A percentile compares a stretch with the other conserved stretches of the same genome.
phyloP scores from a whole-genome alignment of 2,113 vertebrate genomes.

The Thamnaconus septentrionalis region DNA sequence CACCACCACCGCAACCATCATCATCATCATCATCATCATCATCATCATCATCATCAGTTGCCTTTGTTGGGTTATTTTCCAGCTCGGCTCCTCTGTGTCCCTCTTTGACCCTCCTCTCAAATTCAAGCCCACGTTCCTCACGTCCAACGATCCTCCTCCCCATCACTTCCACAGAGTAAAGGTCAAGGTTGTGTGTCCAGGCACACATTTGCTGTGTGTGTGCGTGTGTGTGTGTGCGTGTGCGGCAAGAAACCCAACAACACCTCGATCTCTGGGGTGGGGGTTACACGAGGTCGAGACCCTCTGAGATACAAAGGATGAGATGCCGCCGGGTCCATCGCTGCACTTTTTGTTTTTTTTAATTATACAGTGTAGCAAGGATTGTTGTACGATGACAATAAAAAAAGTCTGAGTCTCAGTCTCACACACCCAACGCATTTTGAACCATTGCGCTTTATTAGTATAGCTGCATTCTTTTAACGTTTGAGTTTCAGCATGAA shows the following conservation, averaged over 20 bases:
- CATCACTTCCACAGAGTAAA: slow-evolving; percentile 56
- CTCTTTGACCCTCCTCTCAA: slow-evolving; percentile 27
- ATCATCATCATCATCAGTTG: not conserved
- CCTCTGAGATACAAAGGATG: slow-evolving; percentile 18
- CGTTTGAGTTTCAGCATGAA: not conserved
- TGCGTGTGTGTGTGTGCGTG: slow-evolving; percentile 10
- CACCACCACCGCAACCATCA: not conserved
- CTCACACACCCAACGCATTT: not conserved
- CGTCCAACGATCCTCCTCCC: slow-evolving; percentile 19
- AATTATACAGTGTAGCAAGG: no score
- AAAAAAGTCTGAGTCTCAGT: no score
- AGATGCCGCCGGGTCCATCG: slow-evolving; percentile 3
- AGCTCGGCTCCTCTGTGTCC: slow-evolving; percentile 1
- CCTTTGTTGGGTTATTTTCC: slow-evolving; percentile 1
- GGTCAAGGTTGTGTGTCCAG: slow-evolving; percentile 66
- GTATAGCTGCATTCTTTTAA: not conserved
- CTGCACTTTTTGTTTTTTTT: no score
- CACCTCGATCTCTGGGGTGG: slow-evolving; percentile 18
- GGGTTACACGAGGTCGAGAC: no score
- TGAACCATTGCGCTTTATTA: not conserved
- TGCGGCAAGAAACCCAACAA: slow-evolving; percentile 33
- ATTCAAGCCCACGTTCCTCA: slow-evolving; percentile 48
- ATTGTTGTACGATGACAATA: no score
- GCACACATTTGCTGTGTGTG: slow-evolving; percentile 29
- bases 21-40: not conserved